Conservation (phyloP, 2,797 vertebrate species). For the Ambastaia sidthimunki region DNA sequence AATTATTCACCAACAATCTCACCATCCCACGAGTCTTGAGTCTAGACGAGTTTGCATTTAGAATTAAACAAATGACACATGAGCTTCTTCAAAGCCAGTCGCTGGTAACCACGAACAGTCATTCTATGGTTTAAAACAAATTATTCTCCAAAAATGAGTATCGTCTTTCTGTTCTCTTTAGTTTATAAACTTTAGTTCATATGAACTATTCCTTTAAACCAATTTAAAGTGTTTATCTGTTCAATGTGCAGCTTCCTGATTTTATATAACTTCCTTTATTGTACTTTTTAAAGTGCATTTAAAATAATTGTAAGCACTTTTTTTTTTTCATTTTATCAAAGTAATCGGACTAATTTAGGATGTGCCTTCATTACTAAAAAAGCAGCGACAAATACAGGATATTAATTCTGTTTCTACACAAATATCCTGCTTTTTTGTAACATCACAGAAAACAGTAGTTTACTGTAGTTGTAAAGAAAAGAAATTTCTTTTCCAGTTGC, state of each 20-base stretch:
- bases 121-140: neutral
- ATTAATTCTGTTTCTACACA: neutral
- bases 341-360: neutral
- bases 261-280: too few relatives aligned
- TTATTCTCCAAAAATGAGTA: too few relatives aligned
- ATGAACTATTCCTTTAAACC: too few relatives aligned
- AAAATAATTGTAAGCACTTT: neutral
- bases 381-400: neutral
- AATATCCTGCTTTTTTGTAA: conserved; percentile 2
- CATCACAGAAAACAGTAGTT: neutral
- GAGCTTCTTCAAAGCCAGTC: neutral
- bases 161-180: too few relatives aligned
- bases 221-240: neutral
- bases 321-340: neutral
- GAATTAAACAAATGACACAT: too few relatives aligned
- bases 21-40: too few relatives aligned
- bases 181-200: too few relatives aligned
- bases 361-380: conserved; percentile 6
- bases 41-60: too few relatives aligned
- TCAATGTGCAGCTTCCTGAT: neutral
- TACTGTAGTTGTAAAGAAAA: neutral
- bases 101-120: neutral
- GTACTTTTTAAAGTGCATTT: neutral
- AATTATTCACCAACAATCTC: too few relatives aligned
- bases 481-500: too few relatives aligned